These are phyloP conservation scores for Rhopalosiphum padi DNA, from an alignment of 1,140 invertebrate genomes.

Conservation along the genomic window DNA sequence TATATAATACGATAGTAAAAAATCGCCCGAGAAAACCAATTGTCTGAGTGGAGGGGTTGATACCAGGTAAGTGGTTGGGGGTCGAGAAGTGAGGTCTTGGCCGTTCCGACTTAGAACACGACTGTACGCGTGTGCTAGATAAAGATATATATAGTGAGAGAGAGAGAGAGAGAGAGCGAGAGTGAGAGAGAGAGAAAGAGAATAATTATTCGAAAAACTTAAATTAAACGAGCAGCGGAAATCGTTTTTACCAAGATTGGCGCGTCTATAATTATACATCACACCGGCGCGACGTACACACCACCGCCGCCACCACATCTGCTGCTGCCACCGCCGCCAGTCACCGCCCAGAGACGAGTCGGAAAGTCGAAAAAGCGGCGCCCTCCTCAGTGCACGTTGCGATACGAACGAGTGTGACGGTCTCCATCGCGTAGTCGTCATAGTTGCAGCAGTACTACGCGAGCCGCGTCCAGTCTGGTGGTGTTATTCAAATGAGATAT, in stretches of 20 bases:
- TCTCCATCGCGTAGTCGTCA: neutral
- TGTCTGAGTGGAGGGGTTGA: neutral
- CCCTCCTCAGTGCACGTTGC: slow-evolving; percentile 16
- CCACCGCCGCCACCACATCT: neutral
- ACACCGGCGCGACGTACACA: neutral
- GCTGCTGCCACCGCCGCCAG: neutral
- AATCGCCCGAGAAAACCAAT: neutral
- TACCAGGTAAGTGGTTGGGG: neutral
- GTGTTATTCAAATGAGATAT: neutral
- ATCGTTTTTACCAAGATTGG: neutral
- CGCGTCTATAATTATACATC: slow-evolving; percentile 5
- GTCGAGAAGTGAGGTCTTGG: neutral
- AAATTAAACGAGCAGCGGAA: neutral
- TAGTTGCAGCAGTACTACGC: neutral
- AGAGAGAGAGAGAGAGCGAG: too few relatives aligned
- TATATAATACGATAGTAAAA: neutral
- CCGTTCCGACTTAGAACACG: neutral
- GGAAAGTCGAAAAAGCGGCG: neutral
- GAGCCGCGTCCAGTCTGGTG: neutral
- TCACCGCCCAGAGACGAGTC: neutral
- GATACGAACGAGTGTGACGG: neutral
- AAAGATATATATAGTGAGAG: too few relatives aligned
- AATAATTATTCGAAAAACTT: slow-evolving; percentile 2
- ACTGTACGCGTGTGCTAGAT: too few relatives aligned
- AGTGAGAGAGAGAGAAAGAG: too few relatives aligned